These are phyloP conservation scores for Rugalucina vietnamica DNA, from an alignment of 2,888 invertebrate genomes.

Conservation along the genomic window DNA sequence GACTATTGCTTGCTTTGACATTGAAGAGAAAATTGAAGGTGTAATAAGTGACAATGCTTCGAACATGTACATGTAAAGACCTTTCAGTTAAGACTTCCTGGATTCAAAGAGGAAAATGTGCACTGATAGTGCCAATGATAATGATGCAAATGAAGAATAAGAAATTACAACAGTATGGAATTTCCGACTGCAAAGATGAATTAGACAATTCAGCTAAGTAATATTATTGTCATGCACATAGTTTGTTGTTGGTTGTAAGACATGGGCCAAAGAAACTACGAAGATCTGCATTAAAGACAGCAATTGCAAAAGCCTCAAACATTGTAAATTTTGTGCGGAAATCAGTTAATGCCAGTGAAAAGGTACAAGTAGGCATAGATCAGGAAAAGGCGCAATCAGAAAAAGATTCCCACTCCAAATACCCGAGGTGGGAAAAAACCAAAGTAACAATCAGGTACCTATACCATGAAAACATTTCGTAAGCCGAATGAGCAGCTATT, in stretches of 20 bases:
- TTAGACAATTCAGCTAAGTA: background rate
- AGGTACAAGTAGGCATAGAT: slow-evolving; percentile 36
- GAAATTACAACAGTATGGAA: background rate
- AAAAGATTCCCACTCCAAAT: no score
- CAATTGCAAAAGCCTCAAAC: background rate
- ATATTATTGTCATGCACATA: background rate
- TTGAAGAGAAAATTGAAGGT: slow-evolving; percentile 22
- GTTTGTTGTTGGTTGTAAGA: background rate
- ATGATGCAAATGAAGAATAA: background rate
- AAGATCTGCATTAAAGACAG: no score
- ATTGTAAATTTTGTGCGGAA: slow-evolving; percentile 31
- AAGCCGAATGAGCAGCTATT: no score
- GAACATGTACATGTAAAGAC: slow-evolving; percentile 52
- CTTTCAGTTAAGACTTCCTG: slow-evolving; percentile 34
- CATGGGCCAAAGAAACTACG: slow-evolving; percentile 21
- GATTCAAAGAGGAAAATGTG: background rate
- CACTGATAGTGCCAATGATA: slow-evolving; percentile 1
- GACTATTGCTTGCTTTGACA: slow-evolving; percentile 30
- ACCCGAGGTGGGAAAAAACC: no score
- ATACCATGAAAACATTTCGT: no score
- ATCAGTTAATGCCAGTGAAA: slow-evolving; percentile 38
- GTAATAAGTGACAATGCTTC: slow-evolving; percentile 54
- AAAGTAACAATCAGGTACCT: no score
- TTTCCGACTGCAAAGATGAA: background rate
- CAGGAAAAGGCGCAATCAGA: no score